Evolutionary conservation across 2,888 invertebrate genomes (phyloP).

Genomic region (Acanthosepion esculentum): DNA sequence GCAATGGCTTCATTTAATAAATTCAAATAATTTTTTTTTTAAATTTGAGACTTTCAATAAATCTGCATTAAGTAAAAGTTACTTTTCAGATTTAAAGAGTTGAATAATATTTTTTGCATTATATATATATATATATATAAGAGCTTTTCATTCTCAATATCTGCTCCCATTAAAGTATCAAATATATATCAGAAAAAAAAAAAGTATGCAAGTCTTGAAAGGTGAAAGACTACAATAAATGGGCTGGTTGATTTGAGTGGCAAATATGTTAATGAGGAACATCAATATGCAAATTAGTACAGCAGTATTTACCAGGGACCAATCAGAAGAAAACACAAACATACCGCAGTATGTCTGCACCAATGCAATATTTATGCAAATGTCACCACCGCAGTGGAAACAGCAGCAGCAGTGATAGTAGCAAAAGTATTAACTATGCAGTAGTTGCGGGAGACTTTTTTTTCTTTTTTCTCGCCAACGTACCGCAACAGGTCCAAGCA

Average conservation of each 20-base stretch:
- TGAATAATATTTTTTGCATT: too few relatives aligned
- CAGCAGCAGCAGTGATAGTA: not conserved
- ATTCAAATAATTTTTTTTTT: too few relatives aligned
- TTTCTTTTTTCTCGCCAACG: not conserved
- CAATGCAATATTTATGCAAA: conserved; percentile 20
- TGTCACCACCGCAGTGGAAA: not conserved
- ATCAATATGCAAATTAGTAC: conserved; percentile 18
- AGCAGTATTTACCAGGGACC: not conserved
- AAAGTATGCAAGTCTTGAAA: too few relatives aligned
- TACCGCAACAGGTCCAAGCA: conserved; percentile 8
- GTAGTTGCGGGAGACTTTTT: not conserved
- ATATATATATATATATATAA: too few relatives aligned
- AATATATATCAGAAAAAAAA: too few relatives aligned
- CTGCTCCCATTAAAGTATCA: too few relatives aligned
- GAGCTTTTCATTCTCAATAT: too few relatives aligned
- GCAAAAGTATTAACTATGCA: not conserved
- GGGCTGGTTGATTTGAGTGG: not conserved
- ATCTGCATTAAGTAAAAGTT: too few relatives aligned
- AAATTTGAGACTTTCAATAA: too few relatives aligned
- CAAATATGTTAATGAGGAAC: not conserved
- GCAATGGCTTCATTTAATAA: too few relatives aligned
- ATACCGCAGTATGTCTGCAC: conserved; percentile 33
- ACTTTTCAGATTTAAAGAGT: too few relatives aligned
- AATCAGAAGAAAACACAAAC: conserved; percentile 20
- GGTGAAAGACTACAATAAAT: not conserved